Percentiles rank a stretch among this genome's conserved stretches.
These are phyloP conservation scores for Vimba vimba DNA, from an alignment of 2,113 vertebrate genomes.

Conservation along the genomic window DNA sequence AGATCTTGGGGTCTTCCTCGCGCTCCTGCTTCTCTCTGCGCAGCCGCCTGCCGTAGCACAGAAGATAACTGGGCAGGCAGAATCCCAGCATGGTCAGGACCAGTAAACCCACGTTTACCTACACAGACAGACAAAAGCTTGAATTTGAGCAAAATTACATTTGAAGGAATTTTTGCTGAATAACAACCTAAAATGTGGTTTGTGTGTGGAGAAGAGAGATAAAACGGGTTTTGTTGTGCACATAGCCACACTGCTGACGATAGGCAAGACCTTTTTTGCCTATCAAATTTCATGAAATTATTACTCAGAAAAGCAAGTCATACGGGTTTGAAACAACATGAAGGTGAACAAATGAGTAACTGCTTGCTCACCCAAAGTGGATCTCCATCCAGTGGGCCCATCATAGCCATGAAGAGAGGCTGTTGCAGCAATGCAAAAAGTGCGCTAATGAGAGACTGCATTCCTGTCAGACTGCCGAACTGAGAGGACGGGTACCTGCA, in stretches of 20 bases:
- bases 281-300: too few species aligned
- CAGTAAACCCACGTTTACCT: constrained; percentile 95
- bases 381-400: constrained; percentile 90
- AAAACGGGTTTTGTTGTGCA: too few species aligned
- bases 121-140: constrained; percentile 38
- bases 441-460: constrained; percentile 96
- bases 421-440: constrained; percentile 96
- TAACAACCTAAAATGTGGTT: neutral
- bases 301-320: too few species aligned
- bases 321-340: too few species aligned
- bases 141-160: neutral
- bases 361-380: constrained; percentile 90
- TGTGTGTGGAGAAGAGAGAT: neutral
- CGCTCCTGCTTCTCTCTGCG: constrained; percentile 79
- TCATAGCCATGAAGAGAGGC: constrained; percentile 95
- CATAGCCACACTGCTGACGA: too few species aligned
- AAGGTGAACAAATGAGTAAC: neutral
- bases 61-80: constrained; percentile 92
- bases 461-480: constrained; percentile 95
- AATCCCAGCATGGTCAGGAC: constrained; percentile 90
- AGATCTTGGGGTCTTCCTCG: constrained; percentile 88
- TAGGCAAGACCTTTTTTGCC: too few species aligned
- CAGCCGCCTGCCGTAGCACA: constrained; percentile 86
- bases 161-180: neutral
- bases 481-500: constrained; percentile 95